Evolutionary conservation across 2,888 invertebrate species (phyloP).

Genomic region (Nipponacmea schrenckii): DNA sequence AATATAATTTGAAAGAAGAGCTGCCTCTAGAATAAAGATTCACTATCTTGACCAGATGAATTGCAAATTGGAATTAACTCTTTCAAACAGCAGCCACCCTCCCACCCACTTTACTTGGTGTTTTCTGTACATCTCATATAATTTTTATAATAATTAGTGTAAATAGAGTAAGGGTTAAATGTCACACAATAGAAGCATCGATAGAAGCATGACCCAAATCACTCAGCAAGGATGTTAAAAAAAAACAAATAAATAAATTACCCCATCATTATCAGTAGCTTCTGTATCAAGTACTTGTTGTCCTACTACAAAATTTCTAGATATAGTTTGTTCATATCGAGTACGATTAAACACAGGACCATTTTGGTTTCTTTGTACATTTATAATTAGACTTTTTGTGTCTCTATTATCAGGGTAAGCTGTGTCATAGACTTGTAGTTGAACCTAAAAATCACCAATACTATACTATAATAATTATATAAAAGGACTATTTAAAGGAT

Average conservation of each 20-base stretch:
- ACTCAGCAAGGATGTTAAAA: too few species aligned
- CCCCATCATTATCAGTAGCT: conserved; percentile 88
- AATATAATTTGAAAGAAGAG: neutral
- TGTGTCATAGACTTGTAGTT: conserved; percentile 48
- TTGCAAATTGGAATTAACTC: too few species aligned
- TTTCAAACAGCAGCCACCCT: neutral
- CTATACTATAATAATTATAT: too few species aligned
- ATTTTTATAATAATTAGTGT: too few species aligned
- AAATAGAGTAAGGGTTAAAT: too few species aligned
- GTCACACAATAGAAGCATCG: too few species aligned
- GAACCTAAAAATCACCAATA: conserved; percentile 32
- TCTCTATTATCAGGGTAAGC: conserved; percentile 39
- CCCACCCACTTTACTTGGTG: neutral
- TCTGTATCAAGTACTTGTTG: conserved; percentile 79
- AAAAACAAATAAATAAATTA: conserved; percentile 65
- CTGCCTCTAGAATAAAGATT: too few species aligned
- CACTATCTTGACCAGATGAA: too few species aligned
- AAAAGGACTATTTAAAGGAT: too few species aligned
- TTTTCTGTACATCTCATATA: too few species aligned
- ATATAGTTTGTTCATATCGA: conserved; percentile 42
- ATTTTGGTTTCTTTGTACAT: conserved; percentile 45
- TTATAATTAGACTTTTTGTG: conserved; percentile 38
- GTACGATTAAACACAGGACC: conserved; percentile 39
- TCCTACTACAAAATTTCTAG: conserved; percentile 53
- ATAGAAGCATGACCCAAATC: too few species aligned